A percentile compares a stretch with the other conserved stretches of the same genome.
phyloP scores from a whole-genome alignment of 2,797 vertebrate species.

The Anableps anableps region DNA sequence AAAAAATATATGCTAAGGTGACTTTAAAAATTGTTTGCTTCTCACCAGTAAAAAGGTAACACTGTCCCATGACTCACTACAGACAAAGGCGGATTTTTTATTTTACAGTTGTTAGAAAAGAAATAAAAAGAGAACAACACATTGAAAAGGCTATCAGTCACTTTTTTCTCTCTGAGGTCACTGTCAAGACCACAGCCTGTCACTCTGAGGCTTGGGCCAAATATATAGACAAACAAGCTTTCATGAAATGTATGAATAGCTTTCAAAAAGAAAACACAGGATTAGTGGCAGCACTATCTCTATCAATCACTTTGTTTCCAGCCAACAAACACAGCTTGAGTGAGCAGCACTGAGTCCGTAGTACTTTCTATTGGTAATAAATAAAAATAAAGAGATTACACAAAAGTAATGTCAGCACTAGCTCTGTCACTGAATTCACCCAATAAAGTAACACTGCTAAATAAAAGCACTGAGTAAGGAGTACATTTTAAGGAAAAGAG shows the following conservation, averaged over 20 bases:
- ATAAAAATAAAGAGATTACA: not conserved
- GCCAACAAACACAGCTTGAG: not conserved
- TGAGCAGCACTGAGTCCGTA: not conserved
- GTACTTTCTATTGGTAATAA: not conserved
- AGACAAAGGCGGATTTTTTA: not conserved
- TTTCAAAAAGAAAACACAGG: not conserved
- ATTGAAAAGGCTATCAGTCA: not conserved
- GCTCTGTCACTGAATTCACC: not conserved
- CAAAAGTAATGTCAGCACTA: not conserved
- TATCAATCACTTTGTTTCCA: not conserved
- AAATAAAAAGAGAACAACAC: not conserved
- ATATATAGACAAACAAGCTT: not conserved
- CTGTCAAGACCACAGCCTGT: not conserved
- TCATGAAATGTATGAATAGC: not conserved
- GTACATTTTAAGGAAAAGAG: not conserved
- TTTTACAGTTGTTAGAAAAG: not conserved
- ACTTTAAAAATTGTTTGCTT: not conserved
- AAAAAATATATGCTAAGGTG: not conserved
- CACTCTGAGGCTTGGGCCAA: not conserved
- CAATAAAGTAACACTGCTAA: not conserved
- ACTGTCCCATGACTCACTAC: not conserved
- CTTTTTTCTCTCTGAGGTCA: not conserved
- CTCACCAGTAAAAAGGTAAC: not conserved
- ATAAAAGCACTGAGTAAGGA: not conserved
- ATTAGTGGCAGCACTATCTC: not conserved